Evolutionary conservation across 1,140 invertebrate species (phyloP).

Genomic region (Micrasema longulum): DNA sequence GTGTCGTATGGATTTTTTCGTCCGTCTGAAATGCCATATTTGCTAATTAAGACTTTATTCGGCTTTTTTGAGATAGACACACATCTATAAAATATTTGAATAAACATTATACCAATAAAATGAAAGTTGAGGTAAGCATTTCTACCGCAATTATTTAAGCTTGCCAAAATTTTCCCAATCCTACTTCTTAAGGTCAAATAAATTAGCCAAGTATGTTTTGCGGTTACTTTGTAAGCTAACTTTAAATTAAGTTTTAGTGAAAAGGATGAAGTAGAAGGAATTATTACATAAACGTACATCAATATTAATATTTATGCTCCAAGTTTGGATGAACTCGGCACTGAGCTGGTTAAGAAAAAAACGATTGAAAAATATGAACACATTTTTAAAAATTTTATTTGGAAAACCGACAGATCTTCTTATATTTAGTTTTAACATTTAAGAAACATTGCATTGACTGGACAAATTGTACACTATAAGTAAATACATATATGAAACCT

Average conservation of each 20-base stretch:
- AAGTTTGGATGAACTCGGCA: too few relatives aligned
- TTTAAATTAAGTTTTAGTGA: slow-evolving; percentile 50
- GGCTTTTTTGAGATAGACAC: not conserved
- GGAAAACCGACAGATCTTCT: slow-evolving; percentile 23
- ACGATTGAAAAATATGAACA: too few relatives aligned
- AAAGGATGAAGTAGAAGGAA: too few relatives aligned
- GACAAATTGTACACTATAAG: too few relatives aligned
- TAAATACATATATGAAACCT: too few relatives aligned
- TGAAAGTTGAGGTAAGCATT: slow-evolving; percentile 48
- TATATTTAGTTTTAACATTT: not conserved
- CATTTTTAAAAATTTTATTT: slow-evolving; percentile 8
- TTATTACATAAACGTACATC: too few relatives aligned
- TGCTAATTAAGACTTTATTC: not conserved
- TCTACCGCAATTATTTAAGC: slow-evolving; percentile 47
- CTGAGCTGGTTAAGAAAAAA: too few relatives aligned
- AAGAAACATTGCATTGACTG: not conserved
- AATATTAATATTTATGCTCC: too few relatives aligned
- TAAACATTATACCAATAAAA: not conserved
- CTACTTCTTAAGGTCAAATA: slow-evolving; percentile 52
- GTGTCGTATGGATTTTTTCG: not conserved
- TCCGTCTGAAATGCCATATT: not conserved
- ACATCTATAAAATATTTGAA: not conserved
- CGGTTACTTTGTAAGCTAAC: slow-evolving; percentile 48
- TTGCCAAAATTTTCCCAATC: slow-evolving; percentile 48
- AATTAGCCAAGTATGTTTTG: slow-evolving; percentile 51